phyloP scores from a whole-genome alignment of 2,113 vertebrate genomes.

The Laterallus jamaicensis region DNA sequence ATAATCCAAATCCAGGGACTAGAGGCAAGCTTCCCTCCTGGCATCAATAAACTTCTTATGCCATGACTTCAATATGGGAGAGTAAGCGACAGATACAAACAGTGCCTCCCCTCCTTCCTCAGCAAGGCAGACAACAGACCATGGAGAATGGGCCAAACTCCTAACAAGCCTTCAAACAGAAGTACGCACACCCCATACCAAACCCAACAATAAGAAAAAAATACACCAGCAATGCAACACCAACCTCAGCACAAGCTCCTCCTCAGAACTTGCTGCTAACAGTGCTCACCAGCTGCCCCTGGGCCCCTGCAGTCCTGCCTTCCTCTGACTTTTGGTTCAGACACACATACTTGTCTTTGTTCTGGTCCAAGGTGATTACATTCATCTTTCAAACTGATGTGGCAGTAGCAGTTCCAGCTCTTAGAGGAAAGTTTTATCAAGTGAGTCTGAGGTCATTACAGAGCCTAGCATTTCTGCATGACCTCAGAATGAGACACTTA shows the following conservation, averaged over 20 bases:
- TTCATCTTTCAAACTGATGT: not conserved
- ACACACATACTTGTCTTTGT: not conserved
- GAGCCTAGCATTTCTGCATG: not conserved
- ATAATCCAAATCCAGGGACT: not conserved
- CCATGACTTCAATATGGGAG: not conserved
- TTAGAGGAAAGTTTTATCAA: not conserved
- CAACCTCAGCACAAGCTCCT: not conserved
- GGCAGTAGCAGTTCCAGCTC: not conserved
- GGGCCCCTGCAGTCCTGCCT: not conserved
- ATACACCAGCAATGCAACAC: not conserved
- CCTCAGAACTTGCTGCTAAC: not conserved
- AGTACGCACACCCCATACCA: not conserved
- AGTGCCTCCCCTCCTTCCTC: not conserved
- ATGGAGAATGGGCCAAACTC: not conserved
- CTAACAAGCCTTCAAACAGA: not conserved
- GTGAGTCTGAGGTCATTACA: not conserved
- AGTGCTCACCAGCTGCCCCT: not conserved
- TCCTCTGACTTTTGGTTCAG: not conserved
- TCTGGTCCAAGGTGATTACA: not conserved
- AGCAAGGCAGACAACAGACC: not conserved
- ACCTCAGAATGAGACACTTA: not conserved
- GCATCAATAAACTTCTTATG: not conserved
- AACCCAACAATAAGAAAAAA: not conserved
- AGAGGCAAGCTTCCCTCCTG: not conserved
- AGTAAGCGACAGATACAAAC: not conserved